A percentile compares a stretch with the other conserved stretches of the same genome.
These are phyloP conservation scores for Barbus barbus DNA, from an alignment of 2,113 vertebrate genomes.

Conservation along the genomic window DNA sequence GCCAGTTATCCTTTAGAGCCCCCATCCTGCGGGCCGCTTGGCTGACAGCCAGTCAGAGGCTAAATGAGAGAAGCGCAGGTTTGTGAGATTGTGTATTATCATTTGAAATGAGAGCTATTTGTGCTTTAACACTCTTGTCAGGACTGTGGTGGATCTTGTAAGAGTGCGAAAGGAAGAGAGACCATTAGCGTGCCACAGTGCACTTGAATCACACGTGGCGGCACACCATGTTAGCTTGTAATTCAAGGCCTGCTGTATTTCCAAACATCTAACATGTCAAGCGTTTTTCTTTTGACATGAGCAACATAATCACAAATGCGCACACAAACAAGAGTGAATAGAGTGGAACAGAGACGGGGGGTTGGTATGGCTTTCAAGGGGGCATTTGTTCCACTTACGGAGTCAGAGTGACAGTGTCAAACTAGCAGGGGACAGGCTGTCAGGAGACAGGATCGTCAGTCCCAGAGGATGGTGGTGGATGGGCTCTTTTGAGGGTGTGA, in stretches of 20 bases:
- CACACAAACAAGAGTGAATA: slow-evolving; percentile 55
- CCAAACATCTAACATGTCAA: slow-evolving; percentile 37
- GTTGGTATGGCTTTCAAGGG: slow-evolving; percentile 42
- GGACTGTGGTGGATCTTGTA: slow-evolving; percentile 71
- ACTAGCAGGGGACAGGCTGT: slow-evolving; percentile 47
- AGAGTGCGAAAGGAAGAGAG: slow-evolving; percentile 16
- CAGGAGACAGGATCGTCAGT: slow-evolving; percentile 63
- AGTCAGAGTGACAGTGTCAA: slow-evolving; percentile 53
- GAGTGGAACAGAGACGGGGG: slow-evolving; percentile 58
- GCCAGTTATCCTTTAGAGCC: slow-evolving; percentile 98
- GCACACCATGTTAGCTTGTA: slow-evolving; percentile 7
- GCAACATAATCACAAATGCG: slow-evolving; percentile 38
- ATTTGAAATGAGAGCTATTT: slow-evolving; percentile 99
- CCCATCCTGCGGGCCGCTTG: slow-evolving; percentile 90
- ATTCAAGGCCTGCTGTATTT: slow-evolving; percentile 29
- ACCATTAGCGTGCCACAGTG: neutral
- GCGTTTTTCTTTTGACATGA: slow-evolving; percentile 35
- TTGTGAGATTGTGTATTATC: slow-evolving; percentile 99
- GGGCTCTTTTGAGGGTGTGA: slow-evolving; percentile 69
- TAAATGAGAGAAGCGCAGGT: slow-evolving; percentile 93
- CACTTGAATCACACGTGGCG: slow-evolving; percentile 36
- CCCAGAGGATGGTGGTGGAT: slow-evolving; percentile 35
- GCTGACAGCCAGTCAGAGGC: slow-evolving; percentile 85
- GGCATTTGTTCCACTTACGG: slow-evolving; percentile 51
- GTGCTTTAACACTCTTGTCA: slow-evolving; percentile 98